Evolutionary conservation across 2,113 vertebrate genomes (phyloP), one percentile per base, ranked within the genome.

Genomic region (Corythornis vintsioides): DNA sequence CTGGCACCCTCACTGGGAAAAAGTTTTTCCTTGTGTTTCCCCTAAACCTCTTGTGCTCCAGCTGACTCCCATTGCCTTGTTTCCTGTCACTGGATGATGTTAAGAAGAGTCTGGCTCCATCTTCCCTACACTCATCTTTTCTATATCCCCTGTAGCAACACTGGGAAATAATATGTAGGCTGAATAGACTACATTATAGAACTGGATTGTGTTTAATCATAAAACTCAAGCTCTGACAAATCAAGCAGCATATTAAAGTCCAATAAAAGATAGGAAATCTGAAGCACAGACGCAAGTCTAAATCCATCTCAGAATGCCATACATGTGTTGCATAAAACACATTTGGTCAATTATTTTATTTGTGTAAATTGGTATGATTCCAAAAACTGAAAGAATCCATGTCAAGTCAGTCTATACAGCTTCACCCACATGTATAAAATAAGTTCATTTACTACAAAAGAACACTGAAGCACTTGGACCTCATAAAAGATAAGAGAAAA

Each of bases 131-230:
- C 38, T 38, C 38, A 38, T 11, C 38, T 38, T 38, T 38, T 45
- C 40, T 55, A 25, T 35, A 64, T 60, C 56, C 9, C 43, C 71
- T 47, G 31, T 52, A 74, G 40, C 81, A 86, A 52, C 31, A 42
- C 90, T 53, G 47, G 29, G 75, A 95, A 94, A 94, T 81, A 89
- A 95, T 40, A 59, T 94, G 52, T 52, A 77, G 48, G 42, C 52
- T 86, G 66, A 95, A 86, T 53, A 79, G 45, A 74, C 83, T 92
- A 64, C 83, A 57, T 90, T 94, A 67, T 28, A 89, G 71, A 90
- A 72, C 33, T 55, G 38, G 88, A 95, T 38, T 97, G 35, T 66
- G 26, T 24, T 94, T 69, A 72, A 75, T 61, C 60, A 26, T 63
- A 79, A 81, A 89, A 88, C 28, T 42, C 13, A 50, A 17, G 3